Evolutionary conservation across 2,888 invertebrate species (phyloP).

Genomic region (Graphium colonna): DNA sequence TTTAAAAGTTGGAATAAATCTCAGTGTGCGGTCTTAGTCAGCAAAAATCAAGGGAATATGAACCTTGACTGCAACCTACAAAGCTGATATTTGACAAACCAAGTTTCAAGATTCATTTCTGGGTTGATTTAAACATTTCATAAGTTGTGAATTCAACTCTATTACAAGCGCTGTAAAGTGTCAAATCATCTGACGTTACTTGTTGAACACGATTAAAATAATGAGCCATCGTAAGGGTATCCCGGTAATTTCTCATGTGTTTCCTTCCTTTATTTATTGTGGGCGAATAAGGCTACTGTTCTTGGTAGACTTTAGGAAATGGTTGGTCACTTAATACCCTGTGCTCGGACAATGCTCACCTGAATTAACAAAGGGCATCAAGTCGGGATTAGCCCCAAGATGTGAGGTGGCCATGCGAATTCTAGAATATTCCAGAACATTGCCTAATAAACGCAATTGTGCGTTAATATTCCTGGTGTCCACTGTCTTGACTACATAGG

Average conservation of each 20-base stretch:
- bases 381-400: constrained; percentile 3
- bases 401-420: neutral
- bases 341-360: constrained; percentile 10
- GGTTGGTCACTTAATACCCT: constrained; percentile 25
- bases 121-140: constrained; percentile 35
- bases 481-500: neutral
- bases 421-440: neutral
- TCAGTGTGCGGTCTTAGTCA: constrained; percentile 64
- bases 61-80: constrained; percentile 31
- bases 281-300: constrained; percentile 65
- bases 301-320: constrained; percentile 33
- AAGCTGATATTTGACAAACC: constrained; percentile 31
- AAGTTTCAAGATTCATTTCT: constrained; percentile 32
- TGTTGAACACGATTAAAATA: constrained; percentile 69
- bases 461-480: neutral
- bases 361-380: constrained; percentile 10
- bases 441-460: neutral
- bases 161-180: constrained; percentile 32
- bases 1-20: neutral
- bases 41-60: constrained; percentile 29
- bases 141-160: constrained; percentile 36
- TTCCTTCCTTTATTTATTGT: constrained; percentile 69
- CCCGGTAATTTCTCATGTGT: constrained; percentile 72
- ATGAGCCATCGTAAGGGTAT: constrained; percentile 69
- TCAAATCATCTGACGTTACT: constrained; percentile 28